These are phyloP conservation scores for Ascidia mentula DNA, from an alignment of 23 tunicate species.

Conservation along the genomic window DNA sequence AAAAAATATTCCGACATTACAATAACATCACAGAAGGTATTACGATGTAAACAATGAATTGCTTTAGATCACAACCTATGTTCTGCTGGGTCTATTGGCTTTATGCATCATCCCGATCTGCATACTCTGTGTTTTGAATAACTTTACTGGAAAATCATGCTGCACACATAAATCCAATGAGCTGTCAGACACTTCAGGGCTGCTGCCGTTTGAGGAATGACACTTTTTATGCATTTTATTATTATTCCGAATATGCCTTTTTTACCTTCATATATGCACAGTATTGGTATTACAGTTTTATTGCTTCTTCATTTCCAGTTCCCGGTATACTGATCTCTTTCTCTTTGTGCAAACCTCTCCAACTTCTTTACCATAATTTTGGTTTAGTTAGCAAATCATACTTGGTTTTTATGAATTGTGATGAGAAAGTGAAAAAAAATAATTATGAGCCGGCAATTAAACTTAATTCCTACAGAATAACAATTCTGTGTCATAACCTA, in stretches of 20 bases:
- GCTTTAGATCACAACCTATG: constrained; percentile 31
- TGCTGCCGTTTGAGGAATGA: neutral
- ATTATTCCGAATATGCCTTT: neutral
- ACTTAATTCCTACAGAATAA: too few species aligned
- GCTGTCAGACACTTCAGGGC: neutral
- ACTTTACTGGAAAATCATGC: neutral
- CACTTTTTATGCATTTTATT: neutral
- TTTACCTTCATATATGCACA: neutral
- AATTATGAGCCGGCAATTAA: too few species aligned
- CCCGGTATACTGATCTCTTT: neutral
- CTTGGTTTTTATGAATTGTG: too few species aligned
- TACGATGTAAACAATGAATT: neutral
- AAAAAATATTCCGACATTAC: too few species aligned
- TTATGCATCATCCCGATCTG: constrained; percentile 29
- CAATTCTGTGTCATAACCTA: too few species aligned
- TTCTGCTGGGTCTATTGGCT: constrained; percentile 26
- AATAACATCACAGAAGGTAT: neutral
- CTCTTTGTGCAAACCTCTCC: neutral
- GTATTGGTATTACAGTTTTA: neutral
- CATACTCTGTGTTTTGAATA: constrained; percentile 5
- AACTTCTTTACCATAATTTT: neutral
- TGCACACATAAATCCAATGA: neutral
- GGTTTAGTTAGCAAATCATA: too few species aligned
- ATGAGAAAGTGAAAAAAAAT: too few species aligned
- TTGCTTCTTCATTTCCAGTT: neutral